These are phyloP conservation scores for Pelvicachromis taeniatus DNA, from an alignment of 2,113 vertebrate species.

Conservation along the genomic window DNA sequence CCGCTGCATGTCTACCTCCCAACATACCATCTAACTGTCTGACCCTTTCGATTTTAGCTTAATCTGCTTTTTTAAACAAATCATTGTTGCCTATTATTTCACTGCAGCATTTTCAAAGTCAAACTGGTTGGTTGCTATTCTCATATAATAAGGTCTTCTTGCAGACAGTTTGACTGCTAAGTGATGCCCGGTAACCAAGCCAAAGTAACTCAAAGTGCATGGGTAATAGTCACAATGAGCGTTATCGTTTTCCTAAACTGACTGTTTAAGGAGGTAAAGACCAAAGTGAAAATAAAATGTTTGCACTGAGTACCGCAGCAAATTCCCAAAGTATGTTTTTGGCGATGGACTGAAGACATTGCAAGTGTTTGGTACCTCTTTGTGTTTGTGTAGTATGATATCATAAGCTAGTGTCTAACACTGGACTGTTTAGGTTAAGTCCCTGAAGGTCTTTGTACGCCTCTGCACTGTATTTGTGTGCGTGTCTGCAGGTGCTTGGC, in stretches of 20 bases:
- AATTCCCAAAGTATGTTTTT: neutral
- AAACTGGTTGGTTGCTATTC: neutral
- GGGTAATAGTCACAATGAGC: too few species aligned
- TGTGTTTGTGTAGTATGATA: neutral
- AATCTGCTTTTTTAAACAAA: neutral
- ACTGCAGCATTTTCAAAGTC: neutral
- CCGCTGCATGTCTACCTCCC: conserved; percentile 1
- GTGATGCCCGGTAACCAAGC: neutral
- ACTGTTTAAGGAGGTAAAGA: neutral
- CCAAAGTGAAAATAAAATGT: neutral
- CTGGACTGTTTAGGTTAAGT: conserved; percentile 27
- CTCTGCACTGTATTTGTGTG: neutral
- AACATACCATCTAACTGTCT: neutral
- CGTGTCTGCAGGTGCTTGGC: conserved; percentile 33
- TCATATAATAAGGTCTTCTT: neutral
- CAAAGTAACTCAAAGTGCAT: neutral
- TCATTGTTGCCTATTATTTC: neutral
- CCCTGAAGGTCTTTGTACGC: neutral
- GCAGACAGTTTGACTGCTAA: neutral
- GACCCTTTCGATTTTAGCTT: neutral
- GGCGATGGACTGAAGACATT: neutral
- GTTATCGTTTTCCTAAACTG: neutral
- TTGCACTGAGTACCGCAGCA: too few species aligned
- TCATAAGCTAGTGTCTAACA: neutral
- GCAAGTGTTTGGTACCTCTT: neutral